Base-by-base conservation (phyloP, 1,140 invertebrate species). In the Aphaenogaster rudis region DNA sequence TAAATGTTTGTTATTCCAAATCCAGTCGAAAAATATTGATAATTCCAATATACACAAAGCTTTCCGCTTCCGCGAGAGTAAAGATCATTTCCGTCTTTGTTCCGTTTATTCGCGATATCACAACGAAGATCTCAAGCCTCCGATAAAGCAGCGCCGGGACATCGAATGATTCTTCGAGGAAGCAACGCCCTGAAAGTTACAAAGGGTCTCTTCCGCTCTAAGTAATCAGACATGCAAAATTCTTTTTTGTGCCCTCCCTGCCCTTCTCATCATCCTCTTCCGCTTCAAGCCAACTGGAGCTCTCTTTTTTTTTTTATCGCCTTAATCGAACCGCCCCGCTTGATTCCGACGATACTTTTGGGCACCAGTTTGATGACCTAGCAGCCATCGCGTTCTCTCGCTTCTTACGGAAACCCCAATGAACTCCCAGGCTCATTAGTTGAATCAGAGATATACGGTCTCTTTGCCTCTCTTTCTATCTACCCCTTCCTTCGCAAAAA, bases 211-310 rank as follows among this genome's bases (percentile, higher is more conserved):
- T 88, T 80, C 79, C 89, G 79, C 67, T 82, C 79, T 91, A 91
- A 91, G 90, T 91, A 91, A 91, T 91, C 90, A 91, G 90, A 91
- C 89, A 91, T 91, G 90, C 90, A 91, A 91, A 91, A 91, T 91
- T 88, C 89, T 91, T 67, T 91, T 91, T 91, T 91, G 80, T 87
- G 13, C 82, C 79, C 64, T 21, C 66, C 69, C 80, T 85, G 9
- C 48, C 48, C 39, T 59, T 61, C 74, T 88, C 78, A 36, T 79
- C 33, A 78, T 45, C 6, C 48, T 59, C 36, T 48, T 45, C 13
- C 15, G 15, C 13, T 15, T 59, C 67, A 6, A 7, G n/a, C 36
- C 52, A 50, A 80, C 42, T 13, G 17, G 42, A 59, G 50, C 28
- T 39, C 36, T 13, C 39, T 11, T 28, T 48, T 67, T 54, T 61